Base-by-base conservation (phyloP, 2,113 vertebrate species). In the Copsychus sechellarum region DNA sequence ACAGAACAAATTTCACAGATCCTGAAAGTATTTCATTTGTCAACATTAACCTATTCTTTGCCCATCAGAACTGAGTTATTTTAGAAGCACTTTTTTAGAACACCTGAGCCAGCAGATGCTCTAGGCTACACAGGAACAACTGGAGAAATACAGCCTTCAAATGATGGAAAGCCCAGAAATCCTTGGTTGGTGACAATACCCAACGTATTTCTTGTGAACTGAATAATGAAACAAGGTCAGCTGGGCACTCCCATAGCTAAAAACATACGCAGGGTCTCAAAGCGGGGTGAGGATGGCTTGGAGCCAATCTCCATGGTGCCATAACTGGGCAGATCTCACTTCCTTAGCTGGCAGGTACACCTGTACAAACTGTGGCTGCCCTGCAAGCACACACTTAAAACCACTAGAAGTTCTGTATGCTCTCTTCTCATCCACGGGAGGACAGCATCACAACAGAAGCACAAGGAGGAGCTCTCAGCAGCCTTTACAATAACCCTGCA, bases 371-470 rank as follows among this genome's bases (percentile, higher is more conserved):
- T 3, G 5, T 12, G 29, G 56, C 51, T 78, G 34, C 65, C 48
- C 43, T 53, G 18, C 17, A 54, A 51, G 21, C 12, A 29, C 51
- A 34, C 14, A 3, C 42, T 36, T 36, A 26, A 81, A 79, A 16
- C 8, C 16, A 34, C 7, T 0, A 6, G 17, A 77, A 51, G 24
- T n/a, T 47, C 54, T 31, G 20, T 9, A 14, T 2, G 45, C 16
- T 25, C 0, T 3, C 17, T 13, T 18, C 25, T 85, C 38, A 57
- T 23, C 20, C 1, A 2, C 1, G 0, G 62, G 24, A 81, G 31
- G 23, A 69, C 1, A 3, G 60, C 65, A 56, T 9, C 38, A 21
- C 45, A 51, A 29, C 7, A 64, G 31, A 28, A 72, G 36, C 36
- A 48, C 31, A 83, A 43, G 26, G 45, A 71, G 22, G 29, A 65